phyloP scores from a whole-genome alignment of 2,888 invertebrate genomes.

The Loripinus fragilis region DNA sequence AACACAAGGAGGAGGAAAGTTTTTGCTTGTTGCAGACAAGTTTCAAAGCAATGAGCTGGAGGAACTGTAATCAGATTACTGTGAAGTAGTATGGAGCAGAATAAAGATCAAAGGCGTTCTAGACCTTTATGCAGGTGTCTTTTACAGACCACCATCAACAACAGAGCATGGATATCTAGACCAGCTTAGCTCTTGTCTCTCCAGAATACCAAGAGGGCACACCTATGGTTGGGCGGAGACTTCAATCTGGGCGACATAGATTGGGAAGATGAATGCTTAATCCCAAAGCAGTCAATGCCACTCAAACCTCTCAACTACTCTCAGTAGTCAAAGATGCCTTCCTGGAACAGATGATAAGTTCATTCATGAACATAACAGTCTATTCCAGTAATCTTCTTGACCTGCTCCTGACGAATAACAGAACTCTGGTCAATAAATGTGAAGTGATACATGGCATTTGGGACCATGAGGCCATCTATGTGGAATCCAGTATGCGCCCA shows the following conservation, averaged over 20 bases:
- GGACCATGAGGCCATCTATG: conserved; percentile 31
- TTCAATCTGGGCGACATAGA: too few relatives aligned
- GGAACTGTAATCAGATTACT: conserved; percentile 29
- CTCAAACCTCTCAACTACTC: conserved; percentile 28
- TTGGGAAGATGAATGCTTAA: conserved; percentile 22
- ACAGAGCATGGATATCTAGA: conserved; percentile 26
- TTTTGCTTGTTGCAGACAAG: conserved; percentile 27
- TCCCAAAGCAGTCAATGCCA: not conserved
- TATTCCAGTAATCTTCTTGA: conserved; percentile 21
- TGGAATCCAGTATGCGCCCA: too few relatives aligned
- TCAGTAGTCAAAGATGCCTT: not conserved
- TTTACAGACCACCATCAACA: conserved; percentile 40
- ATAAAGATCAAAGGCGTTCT: conserved; percentile 28
- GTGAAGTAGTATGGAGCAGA: conserved; percentile 38
- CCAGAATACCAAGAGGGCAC: too few relatives aligned
- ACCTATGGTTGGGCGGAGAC: too few relatives aligned
- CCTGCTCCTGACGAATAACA: conserved; percentile 40
- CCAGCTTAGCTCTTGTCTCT: too few relatives aligned
- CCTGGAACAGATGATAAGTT: conserved; percentile 30
- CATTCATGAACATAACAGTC: conserved; percentile 31
- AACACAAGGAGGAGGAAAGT: conserved; percentile 18
- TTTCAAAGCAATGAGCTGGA: conserved; percentile 29
- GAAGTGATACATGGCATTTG: conserved; percentile 25
- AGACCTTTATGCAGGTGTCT: conserved; percentile 36
- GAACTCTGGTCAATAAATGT: conserved; percentile 28